Percentiles rank a stretch among this genome's conserved stretches.
These are phyloP conservation scores for Dorcus parallelipipedus DNA, from an alignment of 2,888 invertebrate genomes.

Conservation along the genomic window DNA sequence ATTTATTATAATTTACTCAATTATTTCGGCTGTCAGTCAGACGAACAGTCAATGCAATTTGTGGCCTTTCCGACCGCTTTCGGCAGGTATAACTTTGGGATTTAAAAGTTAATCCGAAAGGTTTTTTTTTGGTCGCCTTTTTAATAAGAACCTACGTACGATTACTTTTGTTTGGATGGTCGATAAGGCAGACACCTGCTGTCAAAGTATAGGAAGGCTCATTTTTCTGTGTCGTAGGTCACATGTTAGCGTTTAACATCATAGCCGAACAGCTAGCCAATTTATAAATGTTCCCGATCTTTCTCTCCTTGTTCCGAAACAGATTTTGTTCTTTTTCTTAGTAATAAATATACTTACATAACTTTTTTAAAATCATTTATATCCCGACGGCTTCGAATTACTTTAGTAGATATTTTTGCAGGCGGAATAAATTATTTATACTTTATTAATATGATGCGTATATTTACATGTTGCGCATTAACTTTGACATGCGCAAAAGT, in stretches of 20 bases:
- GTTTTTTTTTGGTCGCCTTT: not conserved
- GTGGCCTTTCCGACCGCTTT: not conserved
- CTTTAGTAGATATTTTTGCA: too few relatives aligned
- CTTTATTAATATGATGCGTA: not conserved
- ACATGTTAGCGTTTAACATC: constrained; percentile 28
- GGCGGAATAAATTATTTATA: too few relatives aligned
- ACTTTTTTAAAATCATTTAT: too few relatives aligned
- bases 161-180: constrained; percentile 11
- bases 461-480: constrained; percentile 23
- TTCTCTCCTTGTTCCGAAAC: too few relatives aligned
- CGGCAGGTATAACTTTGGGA: constrained; percentile 25
- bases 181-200: constrained; percentile 32
- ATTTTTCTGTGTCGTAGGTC: constrained; percentile 35
- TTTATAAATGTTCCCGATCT: constrained; percentile 29
- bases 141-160: constrained; percentile 5
- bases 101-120: not conserved
- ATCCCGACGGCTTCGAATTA: too few relatives aligned
- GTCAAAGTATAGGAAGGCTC: constrained; percentile 30
- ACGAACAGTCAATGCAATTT: not conserved
- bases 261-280: constrained; percentile 23
- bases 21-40: constrained; percentile 37
- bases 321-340: too few relatives aligned
- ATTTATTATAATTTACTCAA: constrained; percentile 43
- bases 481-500: constrained; percentile 41
- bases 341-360: too few relatives aligned